Evolutionary conservation across 2,113 vertebrate genomes (phyloP), one percentile per base, ranked within the genome.

Genomic region (Antechinus stuartii): DNA sequence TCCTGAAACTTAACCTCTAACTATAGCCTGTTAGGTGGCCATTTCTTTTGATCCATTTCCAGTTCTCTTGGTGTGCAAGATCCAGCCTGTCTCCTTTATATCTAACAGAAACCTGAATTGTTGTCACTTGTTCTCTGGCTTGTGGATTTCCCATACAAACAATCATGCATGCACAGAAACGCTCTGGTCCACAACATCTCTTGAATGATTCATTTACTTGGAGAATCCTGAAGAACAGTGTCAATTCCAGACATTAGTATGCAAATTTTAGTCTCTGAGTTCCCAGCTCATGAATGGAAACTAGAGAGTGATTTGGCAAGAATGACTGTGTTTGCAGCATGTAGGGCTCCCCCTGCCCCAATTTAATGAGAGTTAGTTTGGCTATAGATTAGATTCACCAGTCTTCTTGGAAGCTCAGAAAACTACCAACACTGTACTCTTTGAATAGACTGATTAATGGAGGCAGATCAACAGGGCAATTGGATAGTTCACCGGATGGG

Each of bases 131-230:
- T 90, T 50, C 47, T 90, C 49, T 52, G 46, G 47, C 90, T 90
- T 50, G 49, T 90, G 25, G 46, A 52, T 90, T 90, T 90, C 47
- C 24, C 47, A 90, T 50, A 50, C 3, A 26, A 47, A 90, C 27
- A 14, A 12, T 52, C 90, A 50, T 30, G 27, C 90, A 90, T 47
- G 27, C 90, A 50, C 8, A 4, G 9, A 90, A 47, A 27, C 47
- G 25, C 68, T 42, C 68, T 23, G 68, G 68, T 84, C 89, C 23
- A 50, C 89, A 1, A 26, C 47, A 1, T 90, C 89, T 90, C 46
- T 30, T 90, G 90, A 90, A 90, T 90, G 90, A 90, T 50, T 90
- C 90, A 90, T 90, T 90, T 26, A 90, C 47, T 49, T 90, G 49
- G 27, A 90, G 90, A 42, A 84, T 84, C 68, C 68, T 84, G 68